Conservation (phyloP, 2,797 vertebrate species). For the Spinus olivaceus region DNA sequence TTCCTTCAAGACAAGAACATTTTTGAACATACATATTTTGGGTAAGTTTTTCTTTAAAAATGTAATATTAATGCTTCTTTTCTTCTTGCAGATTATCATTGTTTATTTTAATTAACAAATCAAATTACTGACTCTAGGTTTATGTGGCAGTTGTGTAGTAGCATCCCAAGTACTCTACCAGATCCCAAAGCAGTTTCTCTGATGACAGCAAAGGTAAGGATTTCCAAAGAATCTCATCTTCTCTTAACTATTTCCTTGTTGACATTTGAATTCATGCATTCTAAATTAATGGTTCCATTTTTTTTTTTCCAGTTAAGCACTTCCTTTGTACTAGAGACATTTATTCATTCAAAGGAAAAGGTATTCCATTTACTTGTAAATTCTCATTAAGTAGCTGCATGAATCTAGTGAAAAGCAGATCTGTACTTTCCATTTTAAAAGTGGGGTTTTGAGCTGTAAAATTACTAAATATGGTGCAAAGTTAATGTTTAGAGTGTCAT, state of each 20-base stretch:
- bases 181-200: conserved; percentile 96
- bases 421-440: neutral
- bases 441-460: neutral
- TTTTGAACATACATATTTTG: conserved; percentile 99
- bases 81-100: conserved; percentile 35
- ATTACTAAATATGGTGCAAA: neutral
- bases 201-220: conserved; percentile 96
- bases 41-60: conserved; percentile 79
- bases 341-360: conserved; percentile 99
- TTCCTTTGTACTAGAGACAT: conserved; percentile 96
- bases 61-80: conserved; percentile 40
- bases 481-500: neutral
- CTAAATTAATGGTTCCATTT: conserved; percentile 53
- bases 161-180: conserved; percentile 95
- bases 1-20: conserved; percentile 99
- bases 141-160: conserved; percentile 99
- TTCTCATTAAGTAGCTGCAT: conserved; percentile 39
- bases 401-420: neutral
- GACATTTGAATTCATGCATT: neutral
- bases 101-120: conserved; percentile 56
- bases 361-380: conserved; percentile 70
- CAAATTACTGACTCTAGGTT: conserved; percentile 81
- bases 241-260: neutral
- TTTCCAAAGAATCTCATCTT: neutral
- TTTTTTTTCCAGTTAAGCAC: conserved; percentile 90